Evolutionary conservation across 2,113 vertebrate genomes (phyloP).

Genomic region (Centropus unirufus): DNA sequence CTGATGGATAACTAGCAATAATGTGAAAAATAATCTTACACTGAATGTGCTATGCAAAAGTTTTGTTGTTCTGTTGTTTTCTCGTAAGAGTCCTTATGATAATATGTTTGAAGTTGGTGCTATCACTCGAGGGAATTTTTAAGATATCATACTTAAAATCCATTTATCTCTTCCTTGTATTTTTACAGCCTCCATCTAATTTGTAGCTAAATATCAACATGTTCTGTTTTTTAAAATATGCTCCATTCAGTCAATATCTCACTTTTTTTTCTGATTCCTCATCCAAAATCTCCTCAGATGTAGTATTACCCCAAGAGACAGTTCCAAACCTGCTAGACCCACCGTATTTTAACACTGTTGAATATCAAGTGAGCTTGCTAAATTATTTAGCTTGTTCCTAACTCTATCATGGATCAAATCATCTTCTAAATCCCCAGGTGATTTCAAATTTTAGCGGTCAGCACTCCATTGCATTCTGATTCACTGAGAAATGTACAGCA

Average conservation of each 20-base stretch:
- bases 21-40: constrained; percentile 69
- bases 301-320: background rate
- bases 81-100: constrained; percentile 5
- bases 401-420: background rate
- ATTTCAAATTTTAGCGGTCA: constrained; percentile 21
- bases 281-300: background rate
- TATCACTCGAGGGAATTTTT: constrained; percentile 25
- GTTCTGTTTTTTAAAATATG: constrained; percentile 14
- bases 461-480: background rate
- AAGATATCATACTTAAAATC: constrained; percentile 39
- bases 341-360: background rate
- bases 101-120: constrained; percentile 58
- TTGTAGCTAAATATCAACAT: constrained; percentile 19
- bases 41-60: constrained; percentile 46
- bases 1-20: constrained; percentile 68
- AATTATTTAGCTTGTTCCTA: background rate
- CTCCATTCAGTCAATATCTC: background rate
- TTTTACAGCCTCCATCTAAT: constrained; percentile 12
- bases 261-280: background rate
- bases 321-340: background rate
- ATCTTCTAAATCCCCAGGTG: background rate
- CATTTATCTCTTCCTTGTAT: constrained; percentile 4
- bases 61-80: constrained; percentile 24
- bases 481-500: background rate
- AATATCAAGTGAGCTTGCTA: constrained; percentile 13